A percentile compares a stretch with the other conserved stretches of the same genome.
These are phyloP conservation scores for Machaerirhynchus nigripectus DNA, from an alignment of 2,113 vertebrate species.

Conservation along the genomic window DNA sequence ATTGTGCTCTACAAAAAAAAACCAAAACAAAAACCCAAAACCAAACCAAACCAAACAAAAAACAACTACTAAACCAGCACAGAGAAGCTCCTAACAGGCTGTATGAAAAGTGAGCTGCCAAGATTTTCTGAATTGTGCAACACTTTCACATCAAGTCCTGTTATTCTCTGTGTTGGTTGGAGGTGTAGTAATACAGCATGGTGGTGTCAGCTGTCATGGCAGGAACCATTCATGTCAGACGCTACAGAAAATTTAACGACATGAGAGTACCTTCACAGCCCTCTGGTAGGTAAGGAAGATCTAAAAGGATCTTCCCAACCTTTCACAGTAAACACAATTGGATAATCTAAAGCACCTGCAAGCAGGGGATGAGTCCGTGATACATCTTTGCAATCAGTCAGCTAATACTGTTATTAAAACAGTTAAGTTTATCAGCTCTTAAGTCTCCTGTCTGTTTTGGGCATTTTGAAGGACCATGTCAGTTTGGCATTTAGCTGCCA, in stretches of 20 bases:
- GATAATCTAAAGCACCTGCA: conserved; percentile 55
- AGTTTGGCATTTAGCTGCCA: conserved; percentile 12
- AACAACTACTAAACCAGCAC: background rate
- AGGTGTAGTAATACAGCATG: conserved; percentile 4
- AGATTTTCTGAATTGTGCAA: background rate
- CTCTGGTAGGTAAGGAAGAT: conserved; percentile 51
- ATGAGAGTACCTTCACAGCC: conserved; percentile 65
- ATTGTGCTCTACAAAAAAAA: background rate
- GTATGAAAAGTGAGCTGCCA: conserved; percentile 9
- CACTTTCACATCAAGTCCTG: background rate
- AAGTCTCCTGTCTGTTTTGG: background rate
- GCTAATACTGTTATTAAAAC: conserved; percentile 53
- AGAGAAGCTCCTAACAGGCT: conserved; percentile 7
- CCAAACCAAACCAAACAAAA: background rate
- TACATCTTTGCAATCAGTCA: background rate
- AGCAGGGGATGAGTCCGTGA: conserved; percentile 19
- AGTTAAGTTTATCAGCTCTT: conserved; percentile 44
- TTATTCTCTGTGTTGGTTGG: conserved; percentile 2
- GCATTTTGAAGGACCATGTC: background rate
- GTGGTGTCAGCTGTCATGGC: conserved; percentile 16
- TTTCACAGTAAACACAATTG: conserved; percentile 62
- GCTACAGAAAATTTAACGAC: conserved; percentile 18
- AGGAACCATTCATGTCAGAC: conserved; percentile 49
- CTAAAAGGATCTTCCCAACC: conserved; percentile 47
- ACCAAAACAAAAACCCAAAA: background rate